phyloP scores from a whole-genome alignment of 1,140 invertebrate species.

The Penaeus chinensis region DNA sequence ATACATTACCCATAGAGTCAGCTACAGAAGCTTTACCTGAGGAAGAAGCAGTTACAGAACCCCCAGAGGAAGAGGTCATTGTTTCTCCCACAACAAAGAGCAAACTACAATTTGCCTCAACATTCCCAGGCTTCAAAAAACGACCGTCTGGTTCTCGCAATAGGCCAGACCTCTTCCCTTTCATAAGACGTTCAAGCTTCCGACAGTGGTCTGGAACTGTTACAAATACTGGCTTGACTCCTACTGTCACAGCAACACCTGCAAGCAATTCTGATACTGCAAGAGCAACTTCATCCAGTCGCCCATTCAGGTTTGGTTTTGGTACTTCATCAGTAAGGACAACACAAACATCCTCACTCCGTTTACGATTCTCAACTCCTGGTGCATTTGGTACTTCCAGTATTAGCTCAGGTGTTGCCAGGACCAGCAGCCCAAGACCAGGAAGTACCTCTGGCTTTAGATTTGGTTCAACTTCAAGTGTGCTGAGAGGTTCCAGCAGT shows the following conservation, averaged over 20 bases:
- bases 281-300: not conserved
- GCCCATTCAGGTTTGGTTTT: conserved; percentile 53
- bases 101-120: conserved; percentile 16
- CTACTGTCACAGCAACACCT: conserved; percentile 38
- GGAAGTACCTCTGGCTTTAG: conserved; percentile 25
- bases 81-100: not conserved
- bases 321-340: not conserved
- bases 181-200: conserved; percentile 41
- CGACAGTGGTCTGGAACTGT: conserved; percentile 23
- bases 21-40: conserved; percentile 39
- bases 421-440: no score
- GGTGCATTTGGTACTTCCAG: conserved; percentile 30
- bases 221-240: conserved; percentile 38
- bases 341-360: conserved; percentile 1
- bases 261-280: not conserved
- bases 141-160: conserved; percentile 14
- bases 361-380: conserved; percentile 47
- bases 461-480: conserved; percentile 19
- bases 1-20: conserved; percentile 52
- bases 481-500: conserved; percentile 21
- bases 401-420: not conserved
- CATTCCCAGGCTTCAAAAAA: conserved; percentile 29
- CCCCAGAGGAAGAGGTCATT: conserved; percentile 10
- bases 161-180: conserved; percentile 41
- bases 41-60: conserved; percentile 38